Evolutionary conservation across 2,113 vertebrate species (phyloP).

Genomic region (Thalassoma bifasciatum): DNA sequence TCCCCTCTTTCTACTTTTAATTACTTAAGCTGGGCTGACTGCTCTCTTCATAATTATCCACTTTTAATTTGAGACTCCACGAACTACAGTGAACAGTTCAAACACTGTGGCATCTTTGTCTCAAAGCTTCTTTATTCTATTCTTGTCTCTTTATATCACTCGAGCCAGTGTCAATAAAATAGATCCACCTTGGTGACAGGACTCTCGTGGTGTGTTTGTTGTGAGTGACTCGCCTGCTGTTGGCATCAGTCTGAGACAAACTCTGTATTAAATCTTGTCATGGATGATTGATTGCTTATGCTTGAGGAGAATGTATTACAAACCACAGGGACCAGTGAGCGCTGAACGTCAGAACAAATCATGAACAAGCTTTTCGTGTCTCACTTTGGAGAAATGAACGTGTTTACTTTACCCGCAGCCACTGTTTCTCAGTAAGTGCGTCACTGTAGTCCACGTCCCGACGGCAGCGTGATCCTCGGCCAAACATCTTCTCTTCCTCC

Average conservation of each 20-base stretch:
- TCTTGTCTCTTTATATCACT: conserved; percentile 12
- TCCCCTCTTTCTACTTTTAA: neutral
- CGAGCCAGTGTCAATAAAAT: conserved; percentile 33
- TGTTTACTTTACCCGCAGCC: conserved; percentile 83
- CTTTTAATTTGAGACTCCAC: conserved; percentile 19
- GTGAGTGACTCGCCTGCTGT: neutral
- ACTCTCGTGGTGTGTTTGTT: conserved; percentile 26
- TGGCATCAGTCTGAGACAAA: neutral
- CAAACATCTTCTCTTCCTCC: conserved; percentile 96
- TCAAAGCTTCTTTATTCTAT: conserved; percentile 39
- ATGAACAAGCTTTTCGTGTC: neutral
- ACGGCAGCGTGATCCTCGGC: conserved; percentile 92
- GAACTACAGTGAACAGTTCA: neutral
- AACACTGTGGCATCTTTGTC: conserved; percentile 9
- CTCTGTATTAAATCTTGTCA: neutral
- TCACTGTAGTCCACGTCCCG: conserved; percentile 98
- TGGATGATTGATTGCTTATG: neutral
- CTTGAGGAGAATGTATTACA: neutral
- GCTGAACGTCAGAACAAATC: neutral
- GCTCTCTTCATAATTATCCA: neutral
- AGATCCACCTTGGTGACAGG: neutral
- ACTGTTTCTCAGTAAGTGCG: conserved; percentile 95
- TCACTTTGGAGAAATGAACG: neutral
- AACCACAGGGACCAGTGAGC: neutral
- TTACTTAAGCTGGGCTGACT: neutral